phyloP scores from a whole-genome alignment of 2,888 invertebrate genomes.

The Bembecia ichneumoniformis region DNA sequence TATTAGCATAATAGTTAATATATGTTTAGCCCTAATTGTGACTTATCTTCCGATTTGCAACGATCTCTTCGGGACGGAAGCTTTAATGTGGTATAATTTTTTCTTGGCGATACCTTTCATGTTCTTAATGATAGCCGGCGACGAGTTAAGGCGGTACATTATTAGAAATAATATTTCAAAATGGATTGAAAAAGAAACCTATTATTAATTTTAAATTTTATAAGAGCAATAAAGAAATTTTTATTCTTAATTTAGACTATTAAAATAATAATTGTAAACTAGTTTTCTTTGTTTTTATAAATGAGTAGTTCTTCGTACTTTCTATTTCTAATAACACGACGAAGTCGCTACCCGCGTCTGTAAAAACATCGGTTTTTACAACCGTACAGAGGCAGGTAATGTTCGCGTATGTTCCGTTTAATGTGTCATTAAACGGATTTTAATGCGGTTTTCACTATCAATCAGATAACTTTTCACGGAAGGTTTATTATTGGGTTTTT shows the following conservation, averaged over 20 bases:
- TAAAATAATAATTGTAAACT: not conserved
- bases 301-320: not conserved
- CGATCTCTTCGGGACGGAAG: constrained; percentile 78
- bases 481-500: no score
- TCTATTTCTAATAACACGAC: no score
- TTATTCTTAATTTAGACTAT: not conserved
- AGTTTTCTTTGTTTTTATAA: not conserved
- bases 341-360: no score
- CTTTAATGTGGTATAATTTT: constrained; percentile 79
- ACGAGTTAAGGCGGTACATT: constrained; percentile 80
- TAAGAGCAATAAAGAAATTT: not conserved
- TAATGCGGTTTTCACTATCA: no score
- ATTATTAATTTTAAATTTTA: constrained; percentile 67
- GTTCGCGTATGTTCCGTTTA: no score
- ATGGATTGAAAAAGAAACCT: constrained; percentile 83
- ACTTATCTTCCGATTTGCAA: constrained; percentile 80
- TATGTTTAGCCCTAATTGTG: constrained; percentile 76
- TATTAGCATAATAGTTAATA: constrained; percentile 74
- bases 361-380: no score
- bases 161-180: constrained; percentile 77
- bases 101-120: constrained; percentile 81
- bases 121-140: constrained; percentile 79
- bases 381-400: no score
- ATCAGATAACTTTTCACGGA: no score
- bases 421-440: no score